Evolutionary conservation across 2,888 invertebrate species (phyloP), one percentile per base, ranked within the genome.

Genomic region (Aplocera efformata): DNA sequence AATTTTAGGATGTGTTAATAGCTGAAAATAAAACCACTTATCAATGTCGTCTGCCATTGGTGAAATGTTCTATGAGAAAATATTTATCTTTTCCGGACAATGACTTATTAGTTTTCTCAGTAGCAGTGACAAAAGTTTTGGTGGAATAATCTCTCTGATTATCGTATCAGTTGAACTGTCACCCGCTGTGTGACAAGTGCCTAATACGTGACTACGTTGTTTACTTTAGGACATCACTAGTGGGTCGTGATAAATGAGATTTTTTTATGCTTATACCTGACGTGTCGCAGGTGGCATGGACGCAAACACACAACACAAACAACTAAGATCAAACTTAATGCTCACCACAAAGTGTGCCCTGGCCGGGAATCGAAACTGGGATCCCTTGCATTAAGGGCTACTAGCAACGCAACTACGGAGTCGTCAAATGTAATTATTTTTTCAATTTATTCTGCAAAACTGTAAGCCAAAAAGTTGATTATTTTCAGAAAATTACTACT

Each of bases 111-210:
- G 61, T 58, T 58, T 48, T 61, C 67, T 61, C 60, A 62, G 59
- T 55, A 63, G 65, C 70, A 63, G 59, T 58, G 72, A 74, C 72
- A 69, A 64, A 61, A 63, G 62, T 63, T 65, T 63, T 56, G 45
- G 56, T 59, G 42, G 55, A 58, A 55, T 83, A 79, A 82, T 75
- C 80, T 68, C 49, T 3, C 30, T 73, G 83, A 80, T 85, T 84
- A 84, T 67, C 54, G 60, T 72, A 73, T 84, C 81, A 75, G 62
- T 67, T 60, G 60, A 58, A 47, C 58, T 69, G 78, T 77, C 77
- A 67, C 27, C 32, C 72, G 71, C 63, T 70, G 68, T 74, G 72
- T 77, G 83, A 80, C 80, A 79, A 63, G 58, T 72, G 63, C 64
- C 63, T 64, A 60, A 73, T 75, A 74, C 77, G 78, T 73, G 72